These are phyloP conservation scores for Abramis brama DNA, from an alignment of 2,113 vertebrate species.

Conservation along the genomic window DNA sequence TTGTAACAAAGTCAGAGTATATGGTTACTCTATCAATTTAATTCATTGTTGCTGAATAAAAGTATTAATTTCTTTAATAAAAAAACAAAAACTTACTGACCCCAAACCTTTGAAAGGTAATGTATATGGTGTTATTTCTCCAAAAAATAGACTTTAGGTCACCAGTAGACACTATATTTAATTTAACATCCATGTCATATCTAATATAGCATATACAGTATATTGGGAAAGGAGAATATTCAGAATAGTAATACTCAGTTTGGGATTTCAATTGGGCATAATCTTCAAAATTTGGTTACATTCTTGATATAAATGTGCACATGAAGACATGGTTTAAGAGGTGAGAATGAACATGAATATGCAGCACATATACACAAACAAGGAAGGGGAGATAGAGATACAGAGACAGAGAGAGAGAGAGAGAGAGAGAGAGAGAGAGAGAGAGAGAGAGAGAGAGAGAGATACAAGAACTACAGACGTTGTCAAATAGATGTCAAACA, in stretches of 20 bases:
- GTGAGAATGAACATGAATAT: conserved; percentile 1
- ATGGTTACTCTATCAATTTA: neutral
- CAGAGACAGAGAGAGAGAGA: no score
- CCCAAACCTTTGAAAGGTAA: neutral
- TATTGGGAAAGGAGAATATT: neutral
- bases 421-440: conserved; percentile 37
- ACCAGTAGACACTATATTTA: no score
- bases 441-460: conserved; percentile 29
- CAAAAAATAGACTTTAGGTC: neutral
- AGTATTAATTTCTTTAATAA: no score
- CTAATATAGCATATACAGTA: neutral
- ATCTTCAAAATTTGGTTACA: neutral
- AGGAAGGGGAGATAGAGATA: neutral
- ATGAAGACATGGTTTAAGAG: neutral
- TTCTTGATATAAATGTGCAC: neutral
- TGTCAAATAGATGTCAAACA: neutral
- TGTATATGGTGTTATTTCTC: neutral
- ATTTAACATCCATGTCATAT: neutral
- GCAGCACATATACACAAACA: neutral
- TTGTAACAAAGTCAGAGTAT: neutral
- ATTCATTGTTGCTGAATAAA: no score
- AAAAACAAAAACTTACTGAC: neutral
- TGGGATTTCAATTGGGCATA: neutral
- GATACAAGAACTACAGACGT: neutral
- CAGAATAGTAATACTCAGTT: neutral